A percentile compares a stretch with the other conserved stretches of the same genome.
Evolutionary conservation across 2,888 invertebrate genomes (phyloP).

Genomic region (Bembecia ichneumoniformis): DNA sequence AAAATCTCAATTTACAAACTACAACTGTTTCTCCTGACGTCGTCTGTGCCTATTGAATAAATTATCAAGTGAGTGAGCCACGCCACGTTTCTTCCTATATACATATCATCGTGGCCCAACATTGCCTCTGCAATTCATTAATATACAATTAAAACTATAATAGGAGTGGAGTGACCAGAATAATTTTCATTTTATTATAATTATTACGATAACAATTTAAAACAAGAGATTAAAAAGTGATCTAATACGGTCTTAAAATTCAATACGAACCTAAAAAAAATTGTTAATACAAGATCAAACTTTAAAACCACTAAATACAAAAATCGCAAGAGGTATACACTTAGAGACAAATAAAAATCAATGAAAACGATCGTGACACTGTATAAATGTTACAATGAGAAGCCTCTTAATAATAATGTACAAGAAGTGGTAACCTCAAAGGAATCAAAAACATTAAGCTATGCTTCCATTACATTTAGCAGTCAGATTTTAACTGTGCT

Average conservation of each 20-base stretch:
- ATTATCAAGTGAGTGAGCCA: slow-evolving; percentile 35
- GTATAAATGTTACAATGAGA: slow-evolving; percentile 20
- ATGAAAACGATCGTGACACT: too few relatives aligned
- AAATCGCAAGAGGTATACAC: too few relatives aligned
- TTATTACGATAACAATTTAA: slow-evolving; percentile 37
- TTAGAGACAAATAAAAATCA: too few relatives aligned
- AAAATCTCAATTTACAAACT: slow-evolving; percentile 57
- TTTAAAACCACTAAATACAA: too few relatives aligned
- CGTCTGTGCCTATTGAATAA: slow-evolving; percentile 43
- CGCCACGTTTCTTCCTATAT: slow-evolving; percentile 35
- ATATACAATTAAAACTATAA: slow-evolving; percentile 34
- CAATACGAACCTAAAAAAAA: too few relatives aligned
- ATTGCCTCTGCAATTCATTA: slow-evolving; percentile 20
- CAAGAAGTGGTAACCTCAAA: slow-evolving; percentile 46
- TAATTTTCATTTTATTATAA: slow-evolving; percentile 31
- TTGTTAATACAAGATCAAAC: too few relatives aligned
- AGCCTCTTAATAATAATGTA: slow-evolving; percentile 47
- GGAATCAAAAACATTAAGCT: slow-evolving; percentile 27
- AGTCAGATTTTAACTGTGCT: too few relatives aligned
- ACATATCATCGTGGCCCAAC: slow-evolving; percentile 31
- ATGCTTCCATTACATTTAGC: too few relatives aligned
- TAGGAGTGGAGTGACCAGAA: slow-evolving; percentile 61
- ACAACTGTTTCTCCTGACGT: slow-evolving; percentile 32
- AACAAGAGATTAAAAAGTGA: slow-evolving; percentile 29
- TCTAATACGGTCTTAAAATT: background rate